A percentile compares a stretch with the other conserved stretches of the same genome.
These are phyloP conservation scores for Ptychoptera albimana DNA, from an alignment of 2,888 invertebrate species.

Conservation along the genomic window DNA sequence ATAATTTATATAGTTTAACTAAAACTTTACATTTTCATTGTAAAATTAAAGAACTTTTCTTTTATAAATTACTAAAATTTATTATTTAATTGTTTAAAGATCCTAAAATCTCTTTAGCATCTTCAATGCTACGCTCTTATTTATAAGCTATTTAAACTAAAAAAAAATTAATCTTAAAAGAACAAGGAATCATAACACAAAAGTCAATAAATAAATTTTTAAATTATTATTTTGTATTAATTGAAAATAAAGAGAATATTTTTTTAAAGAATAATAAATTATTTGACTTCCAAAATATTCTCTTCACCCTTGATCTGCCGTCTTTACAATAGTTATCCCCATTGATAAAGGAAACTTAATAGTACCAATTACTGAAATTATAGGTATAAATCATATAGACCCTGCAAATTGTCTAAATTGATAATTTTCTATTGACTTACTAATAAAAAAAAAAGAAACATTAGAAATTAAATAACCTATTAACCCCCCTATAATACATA, in stretches of 20 bases:
- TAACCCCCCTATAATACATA: slow-evolving; percentile 30
- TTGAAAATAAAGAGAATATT: slow-evolving; percentile 29
- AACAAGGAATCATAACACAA: slow-evolving; percentile 28
- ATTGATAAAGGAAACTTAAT: slow-evolving; percentile 32
- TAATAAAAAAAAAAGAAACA: too few species aligned
- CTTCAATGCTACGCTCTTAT: too few species aligned
- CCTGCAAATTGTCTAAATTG: too few species aligned
- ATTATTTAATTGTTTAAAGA: too few species aligned
- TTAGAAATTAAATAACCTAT: too few species aligned
- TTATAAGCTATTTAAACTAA: too few species aligned
- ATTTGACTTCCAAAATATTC: slow-evolving; percentile 33
- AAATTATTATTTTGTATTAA: too few species aligned
- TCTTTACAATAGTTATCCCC: slow-evolving; percentile 29
- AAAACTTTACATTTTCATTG: slow-evolving; percentile 52
- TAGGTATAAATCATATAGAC: slow-evolving; percentile 39
- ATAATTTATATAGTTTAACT: slow-evolving; percentile 42
- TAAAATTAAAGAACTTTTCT: slow-evolving; percentile 20
- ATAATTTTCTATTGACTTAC: too few species aligned
- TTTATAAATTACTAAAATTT: too few species aligned
- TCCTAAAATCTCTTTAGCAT: too few species aligned
- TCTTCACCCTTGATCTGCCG: slow-evolving; percentile 35
- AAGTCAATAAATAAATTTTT: slow-evolving; percentile 34
- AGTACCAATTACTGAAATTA: slow-evolving; percentile 32
- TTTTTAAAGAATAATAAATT: slow-evolving; percentile 27
- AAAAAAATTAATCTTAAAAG: too few species aligned